Evolutionary conservation across 1,140 invertebrate genomes (phyloP).

Genomic region (Tribolium castaneum): DNA sequence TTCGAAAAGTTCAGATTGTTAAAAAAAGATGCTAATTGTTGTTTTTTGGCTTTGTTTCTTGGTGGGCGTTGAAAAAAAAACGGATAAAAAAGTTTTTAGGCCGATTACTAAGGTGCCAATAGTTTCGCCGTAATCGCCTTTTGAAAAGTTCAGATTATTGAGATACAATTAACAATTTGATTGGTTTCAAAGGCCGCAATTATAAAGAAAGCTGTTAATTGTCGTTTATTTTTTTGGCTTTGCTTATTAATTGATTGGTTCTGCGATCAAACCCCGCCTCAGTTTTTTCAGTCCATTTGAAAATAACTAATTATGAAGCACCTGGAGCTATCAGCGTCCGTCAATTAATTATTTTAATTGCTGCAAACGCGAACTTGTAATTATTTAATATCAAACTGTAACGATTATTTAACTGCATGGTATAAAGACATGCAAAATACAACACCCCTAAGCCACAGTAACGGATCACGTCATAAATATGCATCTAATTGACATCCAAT

Average conservation of each 20-base stretch:
- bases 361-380: slow-evolving; percentile 1
- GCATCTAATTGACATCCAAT: slow-evolving; percentile 25
- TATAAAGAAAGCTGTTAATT: background rate
- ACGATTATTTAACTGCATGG: slow-evolving; percentile 5
- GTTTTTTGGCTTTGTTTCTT: too few species aligned
- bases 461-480: slow-evolving; percentile 18
- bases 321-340: slow-evolving; percentile 1
- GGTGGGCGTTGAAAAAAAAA: too few species aligned
- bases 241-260: background rate
- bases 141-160: background rate
- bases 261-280: background rate
- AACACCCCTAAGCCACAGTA: slow-evolving; percentile 7
- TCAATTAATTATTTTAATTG: slow-evolving; percentile 25
- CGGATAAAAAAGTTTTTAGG: too few species aligned
- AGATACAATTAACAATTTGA: background rate
- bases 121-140: background rate
- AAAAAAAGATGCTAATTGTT: too few species aligned
- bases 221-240: background rate
- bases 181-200: too few species aligned
- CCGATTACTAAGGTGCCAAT: too few species aligned
- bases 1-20: too few species aligned
- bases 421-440: slow-evolving; percentile 9
- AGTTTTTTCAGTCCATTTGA: background rate
- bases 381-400: slow-evolving; percentile 13
- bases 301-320: background rate